Base-by-base conservation (phyloP, 2,888 invertebrate genomes). In the Erpobdella octoculata region DNA sequence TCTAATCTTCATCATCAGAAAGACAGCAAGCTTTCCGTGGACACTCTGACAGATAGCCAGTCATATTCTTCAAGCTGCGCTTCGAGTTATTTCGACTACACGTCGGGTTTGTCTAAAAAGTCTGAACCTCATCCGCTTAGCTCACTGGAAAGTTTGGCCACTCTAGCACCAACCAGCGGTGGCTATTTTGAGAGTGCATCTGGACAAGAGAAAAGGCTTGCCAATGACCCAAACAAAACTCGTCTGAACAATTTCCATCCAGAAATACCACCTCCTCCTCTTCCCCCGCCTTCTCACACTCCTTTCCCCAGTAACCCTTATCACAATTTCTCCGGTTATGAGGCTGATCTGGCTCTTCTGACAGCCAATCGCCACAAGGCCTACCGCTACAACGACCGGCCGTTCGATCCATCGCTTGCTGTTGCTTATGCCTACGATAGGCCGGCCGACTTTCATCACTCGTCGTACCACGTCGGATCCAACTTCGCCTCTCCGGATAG, bases 71-170 rank as follows among this genome's bases (percentile, higher is more conserved):
- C 62, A 9, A 35, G 31, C 5, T 35, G 33, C 12, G 8, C 31
- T 35, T 62, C 62, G n/a, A 33, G 31, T 8, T 62, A 31, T 62
- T 35, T 33, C 9, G 35, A 62, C n/a, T 62, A 62, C 31, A 18
- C 28, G 31, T 4, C 35, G n/a, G 31, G 5, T n/a, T n/a, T 35
- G 31, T 28, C n/a, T 1, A 62, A 62, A 35, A 62, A 35, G 6
- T 69, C 58, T 6, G 31, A 69, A 21, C 69, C 69, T 21, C 46
- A 41, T 69, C 69, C 69, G 4, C 31, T 69, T 18, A 41, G 46
- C 18, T 58, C 58, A 18, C 69, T 69, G 36, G 69, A 69, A 69
- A 69, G 69, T 48, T 33, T 69, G 18, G 48, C 69, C 2, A 58
- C 69, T 15, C 58, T 48, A 1, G 48, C 69, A 21, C 69, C 69